phyloP scores from a whole-genome alignment of 1,140 invertebrate genomes.

The Pectinophora gossypiella region DNA sequence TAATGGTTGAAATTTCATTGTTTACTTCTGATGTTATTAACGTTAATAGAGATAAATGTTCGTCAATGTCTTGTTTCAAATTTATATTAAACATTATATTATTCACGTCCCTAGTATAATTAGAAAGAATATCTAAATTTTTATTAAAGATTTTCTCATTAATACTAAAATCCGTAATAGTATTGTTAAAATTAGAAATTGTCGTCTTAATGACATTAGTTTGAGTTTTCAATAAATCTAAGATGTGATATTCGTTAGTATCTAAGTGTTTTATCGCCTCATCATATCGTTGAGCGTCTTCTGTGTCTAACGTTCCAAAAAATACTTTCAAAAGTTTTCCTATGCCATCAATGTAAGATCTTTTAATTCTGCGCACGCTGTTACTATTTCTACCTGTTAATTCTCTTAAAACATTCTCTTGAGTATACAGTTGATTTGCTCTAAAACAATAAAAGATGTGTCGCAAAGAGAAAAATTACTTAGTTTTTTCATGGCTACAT shows the following conservation, averaged over 20 bases:
- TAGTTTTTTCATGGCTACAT: conserved; percentile 7
- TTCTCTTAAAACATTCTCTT: conserved; percentile 1
- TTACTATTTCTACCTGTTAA: not conserved
- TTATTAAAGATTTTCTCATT: conserved; percentile 11
- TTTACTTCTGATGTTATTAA: conserved; percentile 6
- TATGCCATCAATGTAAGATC: conserved; percentile 1
- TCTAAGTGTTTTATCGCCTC: conserved; percentile 6
- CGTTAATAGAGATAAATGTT: conserved; percentile 11
- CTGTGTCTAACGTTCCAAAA: not conserved
- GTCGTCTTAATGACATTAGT: conserved; percentile 8
- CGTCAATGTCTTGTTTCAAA: conserved; percentile 9
- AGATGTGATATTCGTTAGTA: conserved; percentile 3
- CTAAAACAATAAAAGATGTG: conserved; percentile 10
- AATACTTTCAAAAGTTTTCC: conserved; percentile 1
- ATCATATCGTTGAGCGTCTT: conserved; percentile 5
- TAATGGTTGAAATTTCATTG: conserved; percentile 13
- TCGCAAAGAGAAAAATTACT: conserved; percentile 5
- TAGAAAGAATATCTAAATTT: conserved; percentile 6
- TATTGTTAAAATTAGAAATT: conserved; percentile 7
- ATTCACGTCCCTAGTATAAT: conserved; percentile 5
- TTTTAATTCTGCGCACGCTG: not conserved
- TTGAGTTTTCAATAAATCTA: conserved; percentile 9
- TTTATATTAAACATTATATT: conserved; percentile 9
- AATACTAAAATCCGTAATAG: not conserved
- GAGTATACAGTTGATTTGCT: conserved; percentile 12